Base-by-base conservation (phyloP, 2,797 vertebrate species). In the Malacoraja senta region DNA sequence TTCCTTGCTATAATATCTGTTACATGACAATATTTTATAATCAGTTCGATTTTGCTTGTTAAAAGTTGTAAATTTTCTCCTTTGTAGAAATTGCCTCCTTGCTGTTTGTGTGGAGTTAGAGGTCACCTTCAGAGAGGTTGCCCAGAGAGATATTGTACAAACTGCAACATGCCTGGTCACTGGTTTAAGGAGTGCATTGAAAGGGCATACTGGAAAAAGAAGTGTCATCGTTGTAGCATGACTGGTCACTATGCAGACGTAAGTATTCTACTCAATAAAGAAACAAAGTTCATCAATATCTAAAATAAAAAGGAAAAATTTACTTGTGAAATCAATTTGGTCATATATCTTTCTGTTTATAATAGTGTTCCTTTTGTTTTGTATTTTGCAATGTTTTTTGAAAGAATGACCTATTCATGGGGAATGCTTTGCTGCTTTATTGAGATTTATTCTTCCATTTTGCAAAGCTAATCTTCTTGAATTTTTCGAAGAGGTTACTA, bases 211-310 rank as follows among this genome's bases (percentile, higher is more conserved):
- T 98, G 98, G 97, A 95, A 96, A 93, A 98, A 98, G 35, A 95
- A 95, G 35, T 99, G 99, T 95, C 96, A 96, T 90, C 98, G 98
- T 94, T 99, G 99, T 93, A 94, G 94, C 94, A 98, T 98, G 98
- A 97, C 93, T 26, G 98, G 98, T 1, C 99, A 99, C 96, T 97
- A 97, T 81, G 95, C 95, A 93, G 98, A 99, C 10, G 98, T 99
- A 95, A 98, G 98, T 98, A 95, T 81, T 38, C 90, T 63, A 58
- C 58, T 92, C 90, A 53, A 53, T 15, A 53, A 15, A 92, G 35
- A 92, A 74, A 74, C 71, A 92, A 92, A 92, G 90, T 29, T 53
- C 53, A 26, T 58, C 90, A 76, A n/a, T 76, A 58, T 92, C 74
- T 92, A 92, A 92, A 58, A 19, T 76, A 71, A 92, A 71, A 74